A percentile compares a stretch with the other conserved stretches of the same genome.
Conservation (phyloP, 1,140 invertebrate genomes). For the Neodiprion fabricii region DNA sequence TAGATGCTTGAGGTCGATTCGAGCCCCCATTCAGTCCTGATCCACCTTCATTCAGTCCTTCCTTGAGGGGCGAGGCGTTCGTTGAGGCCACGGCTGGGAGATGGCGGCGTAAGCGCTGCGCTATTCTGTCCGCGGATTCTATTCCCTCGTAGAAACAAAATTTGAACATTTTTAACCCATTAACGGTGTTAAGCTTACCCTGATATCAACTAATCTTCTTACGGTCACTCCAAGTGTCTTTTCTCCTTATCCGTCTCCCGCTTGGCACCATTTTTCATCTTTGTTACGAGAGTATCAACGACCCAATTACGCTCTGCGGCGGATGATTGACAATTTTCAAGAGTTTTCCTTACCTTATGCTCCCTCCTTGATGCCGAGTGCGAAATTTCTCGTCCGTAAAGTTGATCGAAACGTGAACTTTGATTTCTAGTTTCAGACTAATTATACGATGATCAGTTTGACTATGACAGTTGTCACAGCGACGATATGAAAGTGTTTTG, state of each 20-base stretch:
- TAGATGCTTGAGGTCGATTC: neutral
- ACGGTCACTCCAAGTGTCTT: neutral
- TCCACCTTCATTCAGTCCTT: conserved; percentile 10
- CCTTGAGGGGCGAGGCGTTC: neutral
- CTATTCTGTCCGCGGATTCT: neutral
- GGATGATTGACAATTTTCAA: too few relatives aligned
- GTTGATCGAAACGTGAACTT: too few relatives aligned
- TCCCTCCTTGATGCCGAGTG: too few relatives aligned
- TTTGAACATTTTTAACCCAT: neutral
- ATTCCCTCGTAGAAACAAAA: neutral
- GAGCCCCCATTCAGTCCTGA: neutral
- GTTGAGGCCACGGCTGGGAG: neutral
- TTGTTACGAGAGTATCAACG: neutral
- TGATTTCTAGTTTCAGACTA: too few relatives aligned
- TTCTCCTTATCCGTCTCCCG: neutral
- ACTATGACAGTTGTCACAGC: too few relatives aligned
- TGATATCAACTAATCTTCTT: neutral
- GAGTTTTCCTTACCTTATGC: too few relatives aligned
- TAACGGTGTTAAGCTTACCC: neutral
- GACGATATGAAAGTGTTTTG: too few relatives aligned
- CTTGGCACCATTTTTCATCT: neutral
- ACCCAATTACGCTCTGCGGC: neutral
- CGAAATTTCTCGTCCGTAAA: too few relatives aligned
- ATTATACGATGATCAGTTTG: too few relatives aligned
- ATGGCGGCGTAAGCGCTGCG: conserved; percentile 5